A percentile compares a stretch with the other conserved stretches of the same genome.
phyloP scores from a whole-genome alignment of 2,888 invertebrate species.

The Drosophila lacicola region DNA sequence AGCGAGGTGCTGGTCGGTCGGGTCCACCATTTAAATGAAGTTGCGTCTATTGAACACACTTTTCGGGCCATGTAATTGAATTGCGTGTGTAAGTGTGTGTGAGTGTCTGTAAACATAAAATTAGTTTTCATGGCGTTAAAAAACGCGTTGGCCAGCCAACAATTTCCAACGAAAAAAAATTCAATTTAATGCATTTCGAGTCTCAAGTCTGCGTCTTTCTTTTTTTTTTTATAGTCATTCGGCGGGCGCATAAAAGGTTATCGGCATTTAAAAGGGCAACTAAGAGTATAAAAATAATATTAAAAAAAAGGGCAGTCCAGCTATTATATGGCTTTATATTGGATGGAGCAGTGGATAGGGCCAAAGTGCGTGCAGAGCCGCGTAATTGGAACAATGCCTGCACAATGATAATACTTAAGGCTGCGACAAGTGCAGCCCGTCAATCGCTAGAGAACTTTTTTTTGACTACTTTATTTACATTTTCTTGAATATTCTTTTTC shows the following conservation, averaged over 20 bases:
- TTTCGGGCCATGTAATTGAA: slow-evolving; percentile 72
- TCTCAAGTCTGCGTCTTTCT: slow-evolving; percentile 34
- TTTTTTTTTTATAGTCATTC: slow-evolving; percentile 59
- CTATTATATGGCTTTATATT: slow-evolving; percentile 70
- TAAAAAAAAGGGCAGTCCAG: slow-evolving; percentile 33
- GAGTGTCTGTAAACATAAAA: slow-evolving; percentile 72
- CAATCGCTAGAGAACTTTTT: slow-evolving; percentile 15
- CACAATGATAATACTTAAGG: slow-evolving; percentile 57
- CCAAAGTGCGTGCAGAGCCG: slow-evolving; percentile 77
- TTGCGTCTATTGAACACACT: slow-evolving; percentile 54
- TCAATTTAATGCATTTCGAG: slow-evolving; percentile 75
- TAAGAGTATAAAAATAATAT: slow-evolving; percentile 26
- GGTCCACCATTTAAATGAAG: slow-evolving; percentile 73
- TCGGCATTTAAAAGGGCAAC: slow-evolving; percentile 75
- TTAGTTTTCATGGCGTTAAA: slow-evolving; percentile 81
- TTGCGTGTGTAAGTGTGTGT: slow-evolving; percentile 39
- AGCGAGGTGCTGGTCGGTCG: slow-evolving; percentile 33
- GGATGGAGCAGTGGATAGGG: slow-evolving; percentile 35
- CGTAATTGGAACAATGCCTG: slow-evolving; percentile 72
- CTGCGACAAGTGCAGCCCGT: slow-evolving; percentile 58
- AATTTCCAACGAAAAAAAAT: slow-evolving; percentile 65
- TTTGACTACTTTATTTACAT: slow-evolving; percentile 49
- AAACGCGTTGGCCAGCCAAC: slow-evolving; percentile 66
- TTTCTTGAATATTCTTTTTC: slow-evolving; percentile 17
- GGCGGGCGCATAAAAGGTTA: slow-evolving; percentile 73